A percentile compares a stretch with the other conserved stretches of the same genome.
These are phyloP conservation scores for Dione vanillae DNA, from an alignment of 2,888 invertebrate species.

Conservation along the genomic window DNA sequence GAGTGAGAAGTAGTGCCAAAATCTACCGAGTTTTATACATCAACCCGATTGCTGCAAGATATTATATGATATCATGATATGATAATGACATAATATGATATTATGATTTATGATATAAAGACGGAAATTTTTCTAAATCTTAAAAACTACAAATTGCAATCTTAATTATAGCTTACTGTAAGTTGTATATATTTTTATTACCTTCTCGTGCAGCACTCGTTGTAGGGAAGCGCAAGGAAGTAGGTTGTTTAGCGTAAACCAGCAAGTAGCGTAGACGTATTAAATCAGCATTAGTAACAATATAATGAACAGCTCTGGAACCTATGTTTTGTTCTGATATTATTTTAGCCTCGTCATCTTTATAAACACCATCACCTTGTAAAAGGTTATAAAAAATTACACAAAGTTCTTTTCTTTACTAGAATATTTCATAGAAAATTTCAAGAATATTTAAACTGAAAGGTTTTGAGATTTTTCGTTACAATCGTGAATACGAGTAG, in stretches of 20 bases:
- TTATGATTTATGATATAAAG: too few species aligned
- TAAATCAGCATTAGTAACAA: slow-evolving; percentile 90
- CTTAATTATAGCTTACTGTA: background rate
- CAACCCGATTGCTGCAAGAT: too few species aligned
- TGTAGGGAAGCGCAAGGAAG: slow-evolving; percentile 70
- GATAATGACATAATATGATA: too few species aligned
- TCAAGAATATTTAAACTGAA: too few species aligned
- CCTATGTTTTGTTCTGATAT: slow-evolving; percentile 71
- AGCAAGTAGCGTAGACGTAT: slow-evolving; percentile 90
- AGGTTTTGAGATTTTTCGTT: too few species aligned
- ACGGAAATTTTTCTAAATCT: too few species aligned
- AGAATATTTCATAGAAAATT: too few species aligned
- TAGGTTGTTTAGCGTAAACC: slow-evolving; percentile 85
- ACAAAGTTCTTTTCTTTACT: background rate
- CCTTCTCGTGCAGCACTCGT: slow-evolving; percentile 66
- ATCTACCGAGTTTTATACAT: too few species aligned
- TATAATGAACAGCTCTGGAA: slow-evolving; percentile 86
- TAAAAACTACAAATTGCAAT: too few species aligned
- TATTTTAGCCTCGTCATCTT: slow-evolving; percentile 61
- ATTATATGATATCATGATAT: too few species aligned
- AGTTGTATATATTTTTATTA: slow-evolving; percentile 44
- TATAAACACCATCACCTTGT: slow-evolving; percentile 64
- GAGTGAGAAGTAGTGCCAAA: too few species aligned
- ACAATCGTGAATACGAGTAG: too few species aligned
- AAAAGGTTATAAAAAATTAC: background rate